Conservation (phyloP, 1,140 invertebrate species). For the Tenebrio molitor region DNA sequence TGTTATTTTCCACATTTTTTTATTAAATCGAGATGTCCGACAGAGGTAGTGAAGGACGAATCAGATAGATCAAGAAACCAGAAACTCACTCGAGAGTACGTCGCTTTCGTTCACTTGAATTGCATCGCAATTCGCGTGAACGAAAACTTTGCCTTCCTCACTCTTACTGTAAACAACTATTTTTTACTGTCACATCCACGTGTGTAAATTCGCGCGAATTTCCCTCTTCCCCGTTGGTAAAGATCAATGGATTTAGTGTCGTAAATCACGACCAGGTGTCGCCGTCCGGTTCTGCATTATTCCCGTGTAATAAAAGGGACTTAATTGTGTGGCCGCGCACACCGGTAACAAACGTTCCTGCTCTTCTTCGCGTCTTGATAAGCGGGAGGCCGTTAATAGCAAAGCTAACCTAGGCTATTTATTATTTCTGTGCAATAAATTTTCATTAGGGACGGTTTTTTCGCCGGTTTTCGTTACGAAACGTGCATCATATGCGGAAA, state of each 20-base stretch:
- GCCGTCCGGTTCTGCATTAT: conserved; percentile 28
- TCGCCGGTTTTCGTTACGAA: neutral
- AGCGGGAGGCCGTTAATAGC: conserved; percentile 11
- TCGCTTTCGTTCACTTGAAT: no score
- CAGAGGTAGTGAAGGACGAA: no score
- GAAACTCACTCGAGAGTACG: no score
- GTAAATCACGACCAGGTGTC: conserved; percentile 34
- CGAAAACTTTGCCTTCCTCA: no score
- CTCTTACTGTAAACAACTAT: no score
- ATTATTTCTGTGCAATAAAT: conserved; percentile 25
- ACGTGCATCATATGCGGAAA: conserved; percentile 16
- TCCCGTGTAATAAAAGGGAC: conserved; percentile 27
- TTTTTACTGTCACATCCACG: no score
- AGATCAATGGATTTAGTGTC: neutral
- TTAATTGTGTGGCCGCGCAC: conserved; percentile 26
- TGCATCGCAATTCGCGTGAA: no score
- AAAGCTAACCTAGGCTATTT: conserved; percentile 4
- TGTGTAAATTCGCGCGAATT: no score
- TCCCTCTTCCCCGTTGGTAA: conserved; percentile 4
- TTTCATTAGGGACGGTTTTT: conserved; percentile 26
- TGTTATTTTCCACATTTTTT: no score
- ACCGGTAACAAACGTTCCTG: conserved; percentile 7
- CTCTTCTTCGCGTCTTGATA: conserved; percentile 24
- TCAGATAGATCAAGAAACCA: no score
- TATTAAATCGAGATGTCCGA: no score